Conservation (phyloP, 2,888 invertebrate species). For the Erebia epiphron region DNA sequence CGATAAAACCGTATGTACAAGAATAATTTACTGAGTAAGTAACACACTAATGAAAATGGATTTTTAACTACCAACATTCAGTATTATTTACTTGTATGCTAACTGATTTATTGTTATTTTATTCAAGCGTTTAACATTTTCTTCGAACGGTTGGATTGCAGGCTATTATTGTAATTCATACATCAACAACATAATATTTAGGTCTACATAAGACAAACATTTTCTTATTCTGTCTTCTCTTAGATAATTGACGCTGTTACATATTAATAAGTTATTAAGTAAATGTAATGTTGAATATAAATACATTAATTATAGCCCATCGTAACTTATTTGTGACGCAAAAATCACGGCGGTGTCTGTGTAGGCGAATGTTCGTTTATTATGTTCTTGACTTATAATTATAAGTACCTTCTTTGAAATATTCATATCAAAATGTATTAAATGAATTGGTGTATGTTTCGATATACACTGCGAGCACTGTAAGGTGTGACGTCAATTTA, state of each 20-base stretch:
- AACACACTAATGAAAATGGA: neutral
- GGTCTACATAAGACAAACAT: neutral
- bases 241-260: slow-evolving; percentile 18
- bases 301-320: slow-evolving; percentile 4
- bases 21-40: too few relatives aligned
- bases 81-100: neutral
- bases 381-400: too few relatives aligned
- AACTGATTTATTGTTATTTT: neutral
- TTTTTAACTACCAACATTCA: neutral
- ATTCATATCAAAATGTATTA: too few relatives aligned
- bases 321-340: neutral
- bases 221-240: neutral
- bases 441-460: too few relatives aligned
- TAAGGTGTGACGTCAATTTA: too few relatives aligned
- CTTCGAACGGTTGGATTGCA: neutral
- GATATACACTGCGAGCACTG: too few relatives aligned
- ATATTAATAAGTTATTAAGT: slow-evolving; percentile 24
- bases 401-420: too few relatives aligned
- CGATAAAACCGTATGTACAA: too few relatives aligned
- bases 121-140: slow-evolving; percentile 12
- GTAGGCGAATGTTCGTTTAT: too few relatives aligned
- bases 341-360: neutral
- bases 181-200: neutral
- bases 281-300: slow-evolving; percentile 19
- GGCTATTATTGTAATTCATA: neutral